Conservation (phyloP, 2,113 vertebrate genomes). For the Chaetodon trifascialis region DNA sequence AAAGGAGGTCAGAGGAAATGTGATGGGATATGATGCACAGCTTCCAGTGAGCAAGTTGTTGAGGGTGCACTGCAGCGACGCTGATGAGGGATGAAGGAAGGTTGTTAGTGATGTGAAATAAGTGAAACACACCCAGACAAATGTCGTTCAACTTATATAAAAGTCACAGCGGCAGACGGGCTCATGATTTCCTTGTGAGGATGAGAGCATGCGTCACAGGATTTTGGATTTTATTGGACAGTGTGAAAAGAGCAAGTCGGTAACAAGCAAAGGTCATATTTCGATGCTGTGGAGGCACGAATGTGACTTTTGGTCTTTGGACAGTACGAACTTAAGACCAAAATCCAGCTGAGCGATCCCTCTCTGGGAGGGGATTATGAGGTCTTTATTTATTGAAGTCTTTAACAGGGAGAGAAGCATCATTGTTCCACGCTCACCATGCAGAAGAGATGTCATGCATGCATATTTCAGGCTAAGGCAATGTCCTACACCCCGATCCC, state of each 20-base stretch:
- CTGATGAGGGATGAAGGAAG: neutral
- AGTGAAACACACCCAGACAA: neutral
- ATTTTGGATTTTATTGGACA: conserved; percentile 3
- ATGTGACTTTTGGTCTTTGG: conserved; percentile 8
- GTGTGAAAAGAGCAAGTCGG: neutral
- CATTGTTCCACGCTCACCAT: neutral
- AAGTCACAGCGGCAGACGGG: too few relatives aligned
- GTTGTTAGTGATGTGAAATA: conserved; percentile 2
- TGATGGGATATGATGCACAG: conserved; percentile 28
- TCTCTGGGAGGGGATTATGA: neutral
- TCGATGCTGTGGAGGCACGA: neutral
- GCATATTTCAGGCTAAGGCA: neutral
- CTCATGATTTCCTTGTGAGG: too few relatives aligned
- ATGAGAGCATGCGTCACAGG: too few relatives aligned
- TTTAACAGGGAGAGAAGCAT: neutral
- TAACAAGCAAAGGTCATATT: conserved; percentile 24
- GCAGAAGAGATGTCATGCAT: neutral
- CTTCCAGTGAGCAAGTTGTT: conserved; percentile 11
- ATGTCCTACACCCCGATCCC: neutral
- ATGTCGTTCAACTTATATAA: neutral
- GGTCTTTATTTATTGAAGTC: neutral
- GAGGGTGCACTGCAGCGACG: neutral
- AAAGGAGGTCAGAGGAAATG: conserved; percentile 54
- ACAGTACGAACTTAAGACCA: neutral
- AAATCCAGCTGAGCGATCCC: neutral